Conservation (phyloP, 2,113 vertebrate species). For the Neolamprologus kungweensis region DNA sequence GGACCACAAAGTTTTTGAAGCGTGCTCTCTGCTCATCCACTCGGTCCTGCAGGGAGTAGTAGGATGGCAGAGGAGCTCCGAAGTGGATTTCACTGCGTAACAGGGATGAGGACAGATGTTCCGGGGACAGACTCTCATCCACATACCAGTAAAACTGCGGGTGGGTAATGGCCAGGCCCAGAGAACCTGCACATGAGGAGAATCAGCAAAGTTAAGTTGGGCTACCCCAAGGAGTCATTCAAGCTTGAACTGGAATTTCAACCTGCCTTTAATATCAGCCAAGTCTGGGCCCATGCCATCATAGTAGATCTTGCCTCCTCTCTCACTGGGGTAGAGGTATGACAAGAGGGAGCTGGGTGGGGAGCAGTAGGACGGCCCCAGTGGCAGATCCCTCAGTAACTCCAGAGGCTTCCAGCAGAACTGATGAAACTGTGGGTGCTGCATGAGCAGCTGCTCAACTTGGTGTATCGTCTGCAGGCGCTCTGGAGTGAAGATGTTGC, state of each 20-base stretch:
- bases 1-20: conserved; percentile 91
- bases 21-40: conserved; percentile 84
- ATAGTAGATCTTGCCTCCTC: conserved; percentile 92
- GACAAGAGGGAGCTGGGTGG: conserved; percentile 89
- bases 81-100: conserved; percentile 93
- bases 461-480: conserved; percentile 86
- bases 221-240: neutral
- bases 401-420: conserved; percentile 98
- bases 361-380: conserved; percentile 92
- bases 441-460: conserved; percentile 89
- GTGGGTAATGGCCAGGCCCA: conserved; percentile 94
- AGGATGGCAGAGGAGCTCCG: conserved; percentile 87
- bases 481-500: conserved; percentile 94
- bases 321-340: conserved; percentile 93
- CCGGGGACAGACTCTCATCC: conserved; percentile 85
- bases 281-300: conserved; percentile 95
- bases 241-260: neutral
- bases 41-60: conserved; percentile 87
- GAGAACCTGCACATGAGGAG: conserved; percentile 72
- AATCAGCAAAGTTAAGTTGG: neutral
- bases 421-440: conserved; percentile 87
- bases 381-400: conserved; percentile 84
- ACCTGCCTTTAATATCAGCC: conserved; percentile 88
- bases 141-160: conserved; percentile 98
- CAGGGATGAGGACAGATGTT: conserved; percentile 86